Conservation (phyloP, 2,797 vertebrate genomes). For the Hypotaenidia philippensis region DNA sequence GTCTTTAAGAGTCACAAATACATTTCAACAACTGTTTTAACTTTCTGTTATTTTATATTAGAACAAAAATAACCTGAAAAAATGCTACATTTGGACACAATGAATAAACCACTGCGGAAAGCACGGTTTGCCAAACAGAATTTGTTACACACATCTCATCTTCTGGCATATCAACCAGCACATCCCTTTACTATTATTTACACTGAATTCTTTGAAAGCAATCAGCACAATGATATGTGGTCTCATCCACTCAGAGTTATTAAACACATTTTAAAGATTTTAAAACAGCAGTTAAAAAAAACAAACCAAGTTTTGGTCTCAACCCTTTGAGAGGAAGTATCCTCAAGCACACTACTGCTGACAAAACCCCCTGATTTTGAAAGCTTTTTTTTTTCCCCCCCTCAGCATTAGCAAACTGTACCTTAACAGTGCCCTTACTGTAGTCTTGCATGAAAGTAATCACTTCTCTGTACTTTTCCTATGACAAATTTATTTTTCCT, state of each 20-base stretch:
- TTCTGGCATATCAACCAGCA: not conserved
- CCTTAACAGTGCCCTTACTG: constrained; percentile 79
- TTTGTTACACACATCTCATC: not conserved
- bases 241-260: not conserved
- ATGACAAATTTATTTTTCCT: constrained; percentile 85
- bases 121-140: not conserved
- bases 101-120: constrained; percentile 20
- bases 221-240: not conserved
- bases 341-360: constrained; percentile 38
- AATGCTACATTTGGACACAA: not conserved
- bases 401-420: constrained; percentile 45
- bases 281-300: not conserved
- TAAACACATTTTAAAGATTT: not conserved
- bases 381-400: constrained; percentile 31
- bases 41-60: not conserved
- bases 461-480: constrained; percentile 80
- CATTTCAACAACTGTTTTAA: not conserved
- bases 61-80: not conserved
- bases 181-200: not conserved
- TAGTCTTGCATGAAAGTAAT: constrained; percentile 78
- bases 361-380: constrained; percentile 54
- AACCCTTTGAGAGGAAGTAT: not conserved
- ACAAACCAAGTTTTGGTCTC: not conserved
- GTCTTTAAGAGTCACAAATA: not conserved
- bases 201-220: not conserved